Conservation (phyloP, 2,888 invertebrate species). For the Cordylochernes scorpioides region DNA sequence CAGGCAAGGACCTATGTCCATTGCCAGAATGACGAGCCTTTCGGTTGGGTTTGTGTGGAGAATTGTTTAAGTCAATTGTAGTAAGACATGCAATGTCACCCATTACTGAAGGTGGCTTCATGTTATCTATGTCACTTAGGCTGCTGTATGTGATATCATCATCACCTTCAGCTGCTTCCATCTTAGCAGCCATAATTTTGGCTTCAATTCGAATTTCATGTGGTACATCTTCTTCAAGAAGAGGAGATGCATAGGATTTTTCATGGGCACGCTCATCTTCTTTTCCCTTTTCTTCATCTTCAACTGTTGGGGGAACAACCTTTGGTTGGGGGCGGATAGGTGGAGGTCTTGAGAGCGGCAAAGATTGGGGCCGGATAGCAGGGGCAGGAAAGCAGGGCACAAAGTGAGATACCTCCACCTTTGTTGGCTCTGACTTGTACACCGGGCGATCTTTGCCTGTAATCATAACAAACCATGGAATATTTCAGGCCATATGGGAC, state of each 20-base stretch:
- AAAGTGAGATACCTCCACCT: no score
- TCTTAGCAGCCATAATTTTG: constrained; percentile 12
- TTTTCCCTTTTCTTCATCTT: not conserved
- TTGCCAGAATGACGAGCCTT: constrained; percentile 6
- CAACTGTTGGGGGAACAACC: no score
- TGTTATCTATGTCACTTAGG: constrained; percentile 30
- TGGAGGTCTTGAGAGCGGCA: no score
- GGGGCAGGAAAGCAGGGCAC: no score
- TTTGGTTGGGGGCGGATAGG: no score
- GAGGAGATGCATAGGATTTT: not conserved
- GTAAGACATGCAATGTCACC: no score
- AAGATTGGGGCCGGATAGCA: no score
- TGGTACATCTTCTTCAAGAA: not conserved
- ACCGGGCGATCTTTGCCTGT: no score
- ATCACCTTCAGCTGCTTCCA: constrained; percentile 26
- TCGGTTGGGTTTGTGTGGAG: constrained; percentile 20
- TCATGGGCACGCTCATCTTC: not conserved
- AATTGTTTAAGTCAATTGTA: no score
- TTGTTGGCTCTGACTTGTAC: no score
- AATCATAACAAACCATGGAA: no score
- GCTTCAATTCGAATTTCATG: constrained; percentile 11
- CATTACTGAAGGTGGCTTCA: constrained; percentile 48
- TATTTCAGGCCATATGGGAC: no score
- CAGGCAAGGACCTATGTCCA: constrained; percentile 11
- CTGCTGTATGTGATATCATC: constrained; percentile 11